Base-by-base conservation (phyloP, 1,140 invertebrate species). In the Drosophila pachea region DNA sequence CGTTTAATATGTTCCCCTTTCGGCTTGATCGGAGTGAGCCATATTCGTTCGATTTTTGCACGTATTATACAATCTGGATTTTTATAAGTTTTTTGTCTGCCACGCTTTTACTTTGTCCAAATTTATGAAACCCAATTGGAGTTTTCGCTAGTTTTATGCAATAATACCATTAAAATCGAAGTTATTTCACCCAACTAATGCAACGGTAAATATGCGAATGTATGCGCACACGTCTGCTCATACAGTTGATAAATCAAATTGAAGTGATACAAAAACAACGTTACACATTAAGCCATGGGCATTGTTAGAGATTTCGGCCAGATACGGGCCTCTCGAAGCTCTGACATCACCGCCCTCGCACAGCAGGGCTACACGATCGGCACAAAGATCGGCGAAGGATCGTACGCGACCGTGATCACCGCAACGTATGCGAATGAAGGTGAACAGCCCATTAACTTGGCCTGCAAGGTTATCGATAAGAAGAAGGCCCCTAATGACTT, bases 381-480 rank as follows among this genome's bases (percentile, higher is more conserved):
- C 52, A 94, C 94, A 86, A 95, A 95, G 90, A 95, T 97, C 83
- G 95, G 95, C 69, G 94, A 94, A 92, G 95, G 95, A 38, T 95
- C 95, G 7, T 97, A 97, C 89, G 95, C 95, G 7, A 95, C 94
- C 14, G 95, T 97, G 14, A 94, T 96, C 76, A 91, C 94, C 64
- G n/a, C 91, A 91, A 22, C 92, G 90, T 82, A 67, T 66, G 43
- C 22, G 5, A 62, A 76, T 16, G 61, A 69, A 1, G 12, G n/a
- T 5, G 69, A 69, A 4, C 63, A 63, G 1, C 35, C 36, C 29
- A 40, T 93, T 90, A 92, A 92, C 67, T 90, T 97, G 32, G 96
- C 96, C 1, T 96, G 96, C 84, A 97, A 97, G 90, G 95, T 97
- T 73, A 96, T 97, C 76, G 94, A 96, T 81, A 95, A 94, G 75